Conservation (phyloP, 2,113 vertebrate species). For the Lota lota region DNA sequence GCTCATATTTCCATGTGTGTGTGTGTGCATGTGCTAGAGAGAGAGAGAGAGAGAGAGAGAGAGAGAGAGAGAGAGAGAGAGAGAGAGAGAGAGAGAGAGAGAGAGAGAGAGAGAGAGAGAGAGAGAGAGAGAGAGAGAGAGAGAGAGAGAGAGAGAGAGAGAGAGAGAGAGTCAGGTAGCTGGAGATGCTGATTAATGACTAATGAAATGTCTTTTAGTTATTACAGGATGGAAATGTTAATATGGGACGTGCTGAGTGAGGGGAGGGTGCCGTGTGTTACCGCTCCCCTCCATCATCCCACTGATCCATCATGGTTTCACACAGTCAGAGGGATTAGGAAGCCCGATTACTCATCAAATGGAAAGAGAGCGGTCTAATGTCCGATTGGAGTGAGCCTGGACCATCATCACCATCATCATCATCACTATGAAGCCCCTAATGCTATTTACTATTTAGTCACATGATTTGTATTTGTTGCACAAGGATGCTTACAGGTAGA, state of each 20-base stretch:
- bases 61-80: too few relatives aligned
- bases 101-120: too few relatives aligned
- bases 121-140: too few relatives aligned
- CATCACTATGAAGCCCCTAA: too few relatives aligned
- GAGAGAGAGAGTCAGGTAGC: constrained; percentile 26
- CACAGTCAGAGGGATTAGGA: constrained; percentile 54
- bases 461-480: too few relatives aligned
- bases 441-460: too few relatives aligned
- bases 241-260: constrained; percentile 63
- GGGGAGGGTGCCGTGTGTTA: constrained; percentile 59
- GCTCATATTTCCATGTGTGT: constrained; percentile 59
- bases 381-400: constrained; percentile 34
- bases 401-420: constrained; percentile 39
- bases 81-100: too few relatives aligned
- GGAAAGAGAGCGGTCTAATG: constrained; percentile 44
- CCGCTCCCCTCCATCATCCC: constrained; percentile 54
- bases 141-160: background rate
- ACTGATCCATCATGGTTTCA: constrained; percentile 58
- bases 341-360: constrained; percentile 61
- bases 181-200: constrained; percentile 67
- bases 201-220: constrained; percentile 70
- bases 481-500: too few relatives aligned
- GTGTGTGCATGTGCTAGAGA: too few relatives aligned
- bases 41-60: too few relatives aligned
- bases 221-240: constrained; percentile 66